Percentiles rank a stretch among this genome's conserved stretches.
Evolutionary conservation across 2,113 vertebrate genomes (phyloP).

Genomic region (Equus przewalskii): DNA sequence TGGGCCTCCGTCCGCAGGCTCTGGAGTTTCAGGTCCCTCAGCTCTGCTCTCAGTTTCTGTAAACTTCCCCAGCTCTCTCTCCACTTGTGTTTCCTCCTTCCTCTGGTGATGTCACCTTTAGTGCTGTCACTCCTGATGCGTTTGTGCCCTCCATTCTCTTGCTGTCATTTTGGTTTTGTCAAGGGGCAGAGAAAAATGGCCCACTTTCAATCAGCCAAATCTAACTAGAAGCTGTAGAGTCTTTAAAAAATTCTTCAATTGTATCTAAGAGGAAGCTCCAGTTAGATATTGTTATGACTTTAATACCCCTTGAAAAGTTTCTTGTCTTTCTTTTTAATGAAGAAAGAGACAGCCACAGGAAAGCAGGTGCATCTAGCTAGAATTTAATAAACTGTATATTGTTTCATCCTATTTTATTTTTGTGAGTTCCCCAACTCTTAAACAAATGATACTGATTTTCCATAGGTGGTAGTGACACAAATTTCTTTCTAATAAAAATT

Average conservation of each 20-base stretch:
- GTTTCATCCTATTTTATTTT: neutral
- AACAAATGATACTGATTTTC: neutral
- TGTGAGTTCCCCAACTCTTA: neutral
- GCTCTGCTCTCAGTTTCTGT: accelerated
- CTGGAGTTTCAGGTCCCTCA: accelerated
- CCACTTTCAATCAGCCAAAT: neutral
- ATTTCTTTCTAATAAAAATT: neutral
- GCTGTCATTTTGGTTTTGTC: neutral
- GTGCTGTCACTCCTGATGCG: neutral
- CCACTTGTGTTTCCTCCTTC: neutral
- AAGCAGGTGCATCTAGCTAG: neutral
- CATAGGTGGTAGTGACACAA: neutral
- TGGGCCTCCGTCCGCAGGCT: accelerated
- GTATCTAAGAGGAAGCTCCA: neutral
- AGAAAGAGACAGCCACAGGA: neutral
- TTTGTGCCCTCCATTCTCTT: neutral
- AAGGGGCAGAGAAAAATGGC: neutral
- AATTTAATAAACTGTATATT: neutral
- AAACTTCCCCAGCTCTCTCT: neutral
- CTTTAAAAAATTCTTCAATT: neutral
- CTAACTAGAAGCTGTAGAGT: too few species aligned
- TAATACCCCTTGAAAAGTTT: too few species aligned
- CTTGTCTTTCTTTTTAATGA: neutral
- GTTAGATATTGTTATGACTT: neutral
- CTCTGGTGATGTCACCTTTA: neutral